Evolutionary conservation across 2,113 vertebrate species (phyloP).

Genomic region (Pogonocichla stellata): DNA sequence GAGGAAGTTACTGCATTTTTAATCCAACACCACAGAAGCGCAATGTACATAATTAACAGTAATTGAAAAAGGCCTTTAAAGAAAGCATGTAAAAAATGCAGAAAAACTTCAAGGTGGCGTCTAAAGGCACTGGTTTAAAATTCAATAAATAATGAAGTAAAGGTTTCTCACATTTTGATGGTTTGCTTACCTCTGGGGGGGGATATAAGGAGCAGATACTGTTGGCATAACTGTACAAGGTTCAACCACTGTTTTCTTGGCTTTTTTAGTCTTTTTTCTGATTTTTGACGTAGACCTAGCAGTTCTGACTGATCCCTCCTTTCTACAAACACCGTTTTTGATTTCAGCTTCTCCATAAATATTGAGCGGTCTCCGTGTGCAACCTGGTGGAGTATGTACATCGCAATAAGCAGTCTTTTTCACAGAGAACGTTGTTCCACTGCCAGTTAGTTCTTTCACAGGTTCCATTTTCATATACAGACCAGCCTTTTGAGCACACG

Average conservation of each 20-base stretch:
- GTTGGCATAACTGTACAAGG: constrained; percentile 78
- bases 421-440: constrained; percentile 85
- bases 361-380: constrained; percentile 84
- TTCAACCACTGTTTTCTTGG: constrained; percentile 81
- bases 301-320: constrained; percentile 72
- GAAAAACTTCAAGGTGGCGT: not conserved
- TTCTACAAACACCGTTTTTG: constrained; percentile 88
- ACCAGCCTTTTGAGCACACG: constrained; percentile 92
- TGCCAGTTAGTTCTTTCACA: constrained; percentile 81
- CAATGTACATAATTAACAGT: not conserved
- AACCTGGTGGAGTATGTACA: constrained; percentile 89
- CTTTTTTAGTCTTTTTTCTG: constrained; percentile 88
- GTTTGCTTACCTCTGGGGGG: constrained; percentile 87
- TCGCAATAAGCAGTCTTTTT: constrained; percentile 97
- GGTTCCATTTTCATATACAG: constrained; percentile 98
- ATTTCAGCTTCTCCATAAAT: constrained; percentile 88
- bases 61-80: not conserved
- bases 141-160: not conserved
- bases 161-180: not conserved
- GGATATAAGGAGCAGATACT: constrained; percentile 84
- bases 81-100: not conserved
- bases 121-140: not conserved
- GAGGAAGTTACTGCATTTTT: not conserved
- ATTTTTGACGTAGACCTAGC: constrained; percentile 82
- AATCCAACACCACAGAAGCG: not conserved